Conservation (phyloP, 2,797 vertebrate genomes). For the Hydrophis major region DNA sequence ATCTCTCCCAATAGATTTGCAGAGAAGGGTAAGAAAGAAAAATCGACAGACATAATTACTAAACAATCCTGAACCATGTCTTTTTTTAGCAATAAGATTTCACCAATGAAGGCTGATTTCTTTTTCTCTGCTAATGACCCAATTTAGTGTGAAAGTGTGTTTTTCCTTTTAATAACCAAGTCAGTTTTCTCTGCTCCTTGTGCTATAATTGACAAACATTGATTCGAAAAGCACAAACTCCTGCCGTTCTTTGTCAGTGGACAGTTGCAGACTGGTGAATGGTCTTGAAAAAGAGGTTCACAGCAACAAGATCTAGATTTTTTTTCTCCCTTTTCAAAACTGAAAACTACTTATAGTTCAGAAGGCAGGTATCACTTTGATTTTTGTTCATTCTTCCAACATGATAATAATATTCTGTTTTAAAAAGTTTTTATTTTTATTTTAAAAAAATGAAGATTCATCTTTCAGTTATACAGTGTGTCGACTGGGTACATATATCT, state of each 20-base stretch:
- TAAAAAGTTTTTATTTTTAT: too few species aligned
- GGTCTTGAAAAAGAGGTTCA: background rate
- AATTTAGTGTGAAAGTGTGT: constrained; percentile 22
- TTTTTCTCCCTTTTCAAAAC: background rate
- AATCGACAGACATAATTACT: background rate
- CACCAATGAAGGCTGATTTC: constrained; percentile 13
- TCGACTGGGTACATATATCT: too few species aligned
- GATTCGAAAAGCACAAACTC: constrained; percentile 19
- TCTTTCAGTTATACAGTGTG: too few species aligned
- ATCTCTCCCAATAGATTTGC: background rate
- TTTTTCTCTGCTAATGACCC: constrained; percentile 26
- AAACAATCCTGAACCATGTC: background rate
- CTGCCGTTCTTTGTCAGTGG: background rate
- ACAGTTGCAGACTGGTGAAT: background rate
- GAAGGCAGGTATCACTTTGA: background rate
- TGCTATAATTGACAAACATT: constrained; percentile 30
- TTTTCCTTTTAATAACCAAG: constrained; percentile 11
- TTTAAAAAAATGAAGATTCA: too few species aligned
- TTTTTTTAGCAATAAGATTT: constrained; percentile 26
- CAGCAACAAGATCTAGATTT: background rate
- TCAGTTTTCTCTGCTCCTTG: constrained; percentile 21
- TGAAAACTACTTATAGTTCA: background rate
- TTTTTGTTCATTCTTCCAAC: background rate
- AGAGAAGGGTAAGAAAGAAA: background rate
- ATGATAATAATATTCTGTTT: background rate